Conservation (phyloP, 2,113 vertebrate genomes). For the Hemicordylus capensis region DNA sequence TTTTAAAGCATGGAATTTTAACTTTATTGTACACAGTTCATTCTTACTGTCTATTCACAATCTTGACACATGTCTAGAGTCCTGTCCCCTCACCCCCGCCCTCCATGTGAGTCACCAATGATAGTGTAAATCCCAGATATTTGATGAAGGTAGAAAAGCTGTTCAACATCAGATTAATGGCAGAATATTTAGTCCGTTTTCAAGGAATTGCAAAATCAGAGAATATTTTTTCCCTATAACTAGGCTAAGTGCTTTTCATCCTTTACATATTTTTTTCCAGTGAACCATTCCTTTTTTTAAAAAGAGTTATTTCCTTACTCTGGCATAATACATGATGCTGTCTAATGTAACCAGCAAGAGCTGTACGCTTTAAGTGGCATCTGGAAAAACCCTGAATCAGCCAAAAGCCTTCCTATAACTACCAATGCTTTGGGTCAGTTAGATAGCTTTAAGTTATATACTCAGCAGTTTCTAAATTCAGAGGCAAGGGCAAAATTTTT, state of each 20-base stretch:
- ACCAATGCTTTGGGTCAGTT: background rate
- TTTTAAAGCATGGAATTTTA: background rate
- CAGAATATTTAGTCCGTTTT: background rate
- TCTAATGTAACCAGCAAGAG: background rate
- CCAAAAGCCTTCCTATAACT: background rate
- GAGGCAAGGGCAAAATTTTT: rapidly evolving
- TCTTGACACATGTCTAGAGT: background rate
- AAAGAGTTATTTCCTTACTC: background rate
- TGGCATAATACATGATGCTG: background rate
- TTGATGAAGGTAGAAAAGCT: background rate
- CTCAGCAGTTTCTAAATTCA: background rate
- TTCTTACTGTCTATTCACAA: background rate
- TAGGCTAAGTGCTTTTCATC: background rate
- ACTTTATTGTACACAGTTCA: background rate
- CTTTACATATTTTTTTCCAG: background rate
- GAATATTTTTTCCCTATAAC: background rate
- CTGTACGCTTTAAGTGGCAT: background rate
- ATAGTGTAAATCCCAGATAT: background rate
- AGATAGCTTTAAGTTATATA: background rate
- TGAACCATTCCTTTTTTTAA: background rate
- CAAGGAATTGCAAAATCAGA: background rate
- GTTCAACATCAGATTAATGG: background rate
- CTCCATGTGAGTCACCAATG: background rate
- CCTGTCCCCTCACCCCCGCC: background rate
- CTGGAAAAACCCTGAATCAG: background rate